A percentile compares a stretch with the other conserved stretches of the same genome.
Conservation (phyloP, 2,888 invertebrate species). For the Hedychridium roseum region DNA sequence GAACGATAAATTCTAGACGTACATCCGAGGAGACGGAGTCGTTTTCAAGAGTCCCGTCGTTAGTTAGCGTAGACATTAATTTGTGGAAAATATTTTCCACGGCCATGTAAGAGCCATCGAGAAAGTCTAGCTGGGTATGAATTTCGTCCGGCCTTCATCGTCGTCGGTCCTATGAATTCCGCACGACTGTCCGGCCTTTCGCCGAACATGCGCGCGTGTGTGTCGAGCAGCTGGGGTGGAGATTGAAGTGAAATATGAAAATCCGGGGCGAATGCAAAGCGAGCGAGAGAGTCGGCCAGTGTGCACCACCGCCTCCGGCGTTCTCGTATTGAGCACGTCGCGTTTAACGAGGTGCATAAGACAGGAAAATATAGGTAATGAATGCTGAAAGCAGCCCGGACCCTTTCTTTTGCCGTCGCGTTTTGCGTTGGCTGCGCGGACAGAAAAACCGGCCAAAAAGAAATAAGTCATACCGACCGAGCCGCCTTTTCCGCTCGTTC, state of each 20-base stretch:
- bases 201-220: conserved; percentile 40
- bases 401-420: conserved; percentile 18
- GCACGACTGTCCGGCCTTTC: conserved; percentile 57
- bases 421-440: too few relatives aligned
- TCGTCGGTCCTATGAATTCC: conserved; percentile 53
- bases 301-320: conserved; percentile 19
- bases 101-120: conserved; percentile 43
- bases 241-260: conserved; percentile 61
- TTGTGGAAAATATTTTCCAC: conserved; percentile 59
- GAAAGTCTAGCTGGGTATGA: conserved; percentile 47
- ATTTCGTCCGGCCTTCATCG: conserved; percentile 38
- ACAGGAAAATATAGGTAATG: conserved; percentile 42
- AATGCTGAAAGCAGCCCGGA: conserved; percentile 29
- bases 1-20: too few relatives aligned
- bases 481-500: too few relatives aligned
- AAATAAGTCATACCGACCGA: too few relatives aligned
- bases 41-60: not conserved
- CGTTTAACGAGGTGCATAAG: conserved; percentile 39
- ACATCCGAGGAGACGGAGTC: too few relatives aligned
- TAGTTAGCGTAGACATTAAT: conserved; percentile 43
- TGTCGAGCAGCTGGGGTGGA: conserved; percentile 55
- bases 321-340: conserved; percentile 41
- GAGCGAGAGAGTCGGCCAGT: conserved; percentile 1
- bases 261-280: conserved; percentile 40
- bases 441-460: too few relatives aligned